Evolutionary conservation across 2,797 vertebrate species (phyloP), one percentile per base, ranked within the genome.

Genomic region (Tinamus major): DNA sequence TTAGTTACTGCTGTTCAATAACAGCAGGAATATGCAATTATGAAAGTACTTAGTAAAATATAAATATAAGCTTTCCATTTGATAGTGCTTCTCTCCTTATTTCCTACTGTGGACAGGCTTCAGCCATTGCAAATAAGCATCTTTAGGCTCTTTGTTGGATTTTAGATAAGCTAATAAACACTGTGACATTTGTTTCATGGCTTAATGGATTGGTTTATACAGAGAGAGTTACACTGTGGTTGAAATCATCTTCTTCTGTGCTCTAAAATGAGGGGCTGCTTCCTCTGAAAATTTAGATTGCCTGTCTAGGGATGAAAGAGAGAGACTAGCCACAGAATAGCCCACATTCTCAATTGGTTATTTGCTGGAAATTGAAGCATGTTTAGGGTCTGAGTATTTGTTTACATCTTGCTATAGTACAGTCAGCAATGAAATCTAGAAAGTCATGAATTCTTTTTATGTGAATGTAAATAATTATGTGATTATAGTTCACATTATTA

Each of bases 1-100:
- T 95, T 90, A 93, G 61, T 85, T 83, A 61, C 62, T 76, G 29
- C 61, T 53, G 76, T 82, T 90, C 81, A 88, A 53, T 92, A 94
- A 65, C 8, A 49, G 56, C 67, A 79, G 80, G 72, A 65, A 67
- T 48, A 90, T n/a, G 69, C 41, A 76, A 85, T 90, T 79, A 70
- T 4, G 11, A 77, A 93, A 61, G 46, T 56, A 71, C 20, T 58
- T 8, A 6, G 65, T 84, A 63, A 93, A 91, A 93, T 48, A 89
- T 18, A 90, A 90, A 86, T 12, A 49, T 2, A 41, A 35, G 6
- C 11, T 79, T 92, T 87, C 56, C 48, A 61, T 49, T 64, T 70
- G 27, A 19, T 23, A 27, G 35, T 21, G 35, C 74, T 87, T 78
- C 26, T 82, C 44, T 87, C 65, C 15, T 26, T 75, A 14, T 10